Evolutionary conservation across 1,140 invertebrate genomes (phyloP), one percentile per base, ranked within the genome.

Genomic region (Macrobrachium rosenbergii): DNA sequence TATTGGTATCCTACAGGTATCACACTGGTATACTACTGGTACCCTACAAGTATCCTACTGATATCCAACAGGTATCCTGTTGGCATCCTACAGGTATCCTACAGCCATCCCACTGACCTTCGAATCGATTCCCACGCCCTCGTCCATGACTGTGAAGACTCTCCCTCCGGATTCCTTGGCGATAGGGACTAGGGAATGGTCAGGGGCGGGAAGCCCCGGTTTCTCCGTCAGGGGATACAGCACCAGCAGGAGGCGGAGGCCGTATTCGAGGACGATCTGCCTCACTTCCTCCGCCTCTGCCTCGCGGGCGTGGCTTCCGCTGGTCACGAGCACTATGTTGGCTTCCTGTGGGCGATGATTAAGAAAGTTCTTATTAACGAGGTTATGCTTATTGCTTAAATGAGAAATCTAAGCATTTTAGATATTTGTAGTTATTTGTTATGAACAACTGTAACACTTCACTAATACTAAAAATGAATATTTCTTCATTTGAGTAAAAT

Each of bases 141-240:
- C 91, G 85, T 93, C 93, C 75, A 91, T 90, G 90, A 94, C 93
- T 63, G 91, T 91, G 23, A 94, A 92, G 0, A 93, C 93, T 87
- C 92, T 93, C 23, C 92, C 91, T 16, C 91, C 91, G 2, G 93
- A 93, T 67, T 91, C 91, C 59, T 92, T 90, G 14, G 93, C 92
- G 23, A 94, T 88, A 77, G 91, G 90, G 75, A 93, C 93, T 10
- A 94, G 90, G 62, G 81, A 83, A 76, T 89, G 83, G 0, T 86
- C 69, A 0, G 89, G 85, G 14, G 89, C 82, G 6, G 89, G 87
- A 0, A 83, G 69, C 12, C 86, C 89, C 23, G 89, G 89, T 6
- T 78, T 82, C 69, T 89, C 89, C 7, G 89, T 83, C 59, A 89
- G 77, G 11, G 89, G 89, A 72, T 89, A 89, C 67, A 80, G 63